Percentiles rank a stretch among this genome's conserved stretches.
These are phyloP conservation scores for Andrena dorsata DNA, from an alignment of 2,888 invertebrate species.

Conservation along the genomic window DNA sequence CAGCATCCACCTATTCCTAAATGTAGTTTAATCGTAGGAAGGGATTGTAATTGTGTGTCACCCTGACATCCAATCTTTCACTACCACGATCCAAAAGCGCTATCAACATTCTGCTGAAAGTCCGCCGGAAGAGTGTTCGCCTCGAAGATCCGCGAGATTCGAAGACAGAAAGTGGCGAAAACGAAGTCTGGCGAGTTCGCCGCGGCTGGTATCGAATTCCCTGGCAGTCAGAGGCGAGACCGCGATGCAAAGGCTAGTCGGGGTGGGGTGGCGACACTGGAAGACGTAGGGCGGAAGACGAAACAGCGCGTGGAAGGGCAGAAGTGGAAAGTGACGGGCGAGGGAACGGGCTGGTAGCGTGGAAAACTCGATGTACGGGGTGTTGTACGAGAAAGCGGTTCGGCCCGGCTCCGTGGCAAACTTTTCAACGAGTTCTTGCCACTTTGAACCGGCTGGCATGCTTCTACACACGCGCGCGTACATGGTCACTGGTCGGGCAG, in stretches of 20 bases:
- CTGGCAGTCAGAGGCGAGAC: neutral
- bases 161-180: neutral
- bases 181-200: neutral
- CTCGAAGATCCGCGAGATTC: neutral
- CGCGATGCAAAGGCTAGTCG: neutral
- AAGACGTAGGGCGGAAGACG: slow-evolving; percentile 17
- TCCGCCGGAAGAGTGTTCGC: neutral
- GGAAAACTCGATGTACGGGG: slow-evolving; percentile 66
- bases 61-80: too few relatives aligned
- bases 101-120: too few relatives aligned
- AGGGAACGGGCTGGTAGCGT: slow-evolving; percentile 24
- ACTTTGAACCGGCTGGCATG: slow-evolving; percentile 43
- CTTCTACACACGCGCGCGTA: slow-evolving; percentile 38
- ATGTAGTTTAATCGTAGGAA: too few relatives aligned
- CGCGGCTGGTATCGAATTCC: neutral
- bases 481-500: slow-evolving; percentile 8
- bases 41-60: too few relatives aligned
- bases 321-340: slow-evolving; percentile 14
- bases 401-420: slow-evolving; percentile 60
- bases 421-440: slow-evolving; percentile 72
- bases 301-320: slow-evolving; percentile 14
- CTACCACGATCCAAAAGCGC: too few relatives aligned
- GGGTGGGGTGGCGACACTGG: slow-evolving; percentile 1
- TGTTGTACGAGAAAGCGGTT: slow-evolving; percentile 70
- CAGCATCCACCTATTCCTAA: too few relatives aligned